Evolutionary conservation across 37 sponge, comb jelly and placozoan species (phyloP).

Genomic region (Axinella damicornis): DNA sequence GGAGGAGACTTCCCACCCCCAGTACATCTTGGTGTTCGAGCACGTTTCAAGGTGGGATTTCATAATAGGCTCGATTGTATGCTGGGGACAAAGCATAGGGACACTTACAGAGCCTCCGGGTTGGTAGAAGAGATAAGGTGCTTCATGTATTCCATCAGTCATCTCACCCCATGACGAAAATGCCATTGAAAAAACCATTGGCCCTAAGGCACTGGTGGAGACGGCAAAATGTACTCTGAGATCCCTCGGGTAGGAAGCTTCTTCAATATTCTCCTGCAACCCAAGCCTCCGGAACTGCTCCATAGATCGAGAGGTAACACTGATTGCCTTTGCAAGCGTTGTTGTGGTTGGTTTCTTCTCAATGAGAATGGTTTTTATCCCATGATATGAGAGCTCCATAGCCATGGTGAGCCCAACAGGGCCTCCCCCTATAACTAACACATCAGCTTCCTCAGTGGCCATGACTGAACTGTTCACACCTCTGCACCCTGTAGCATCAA

Average conservation of each 20-base stretch:
- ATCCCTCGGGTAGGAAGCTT: conserved; percentile 55
- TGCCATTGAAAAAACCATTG: conserved; percentile 1
- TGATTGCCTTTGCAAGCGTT: conserved; percentile 49
- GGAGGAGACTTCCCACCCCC: conserved; percentile 52
- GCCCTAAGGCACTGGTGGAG: neutral
- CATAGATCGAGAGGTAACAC: conserved; percentile 63
- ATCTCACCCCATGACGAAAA: conserved; percentile 72
- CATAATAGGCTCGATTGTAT: conserved; percentile 60
- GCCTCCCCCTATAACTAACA: conserved; percentile 70
- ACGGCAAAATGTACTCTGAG: conserved; percentile 2
- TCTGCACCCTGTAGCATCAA: no score
- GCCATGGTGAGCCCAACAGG: conserved; percentile 77
- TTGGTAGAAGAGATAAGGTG: conserved; percentile 27
- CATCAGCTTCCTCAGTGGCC: conserved; percentile 43
- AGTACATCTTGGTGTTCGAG: conserved; percentile 27
- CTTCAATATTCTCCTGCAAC: conserved; percentile 46
- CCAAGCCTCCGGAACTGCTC: conserved; percentile 80
- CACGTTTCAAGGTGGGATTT: conserved; percentile 52
- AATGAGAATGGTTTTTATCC: conserved; percentile 67
- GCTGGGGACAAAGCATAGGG: conserved; percentile 66
- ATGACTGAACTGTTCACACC: conserved; percentile 2
- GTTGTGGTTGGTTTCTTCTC: conserved; percentile 62
- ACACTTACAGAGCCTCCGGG: conserved; percentile 17
- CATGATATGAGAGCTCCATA: conserved; percentile 62
- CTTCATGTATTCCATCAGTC: conserved; percentile 22